These are phyloP conservation scores for Syngnathus scovelli DNA, from an alignment of 2,113 vertebrate genomes.

Conservation along the genomic window DNA sequence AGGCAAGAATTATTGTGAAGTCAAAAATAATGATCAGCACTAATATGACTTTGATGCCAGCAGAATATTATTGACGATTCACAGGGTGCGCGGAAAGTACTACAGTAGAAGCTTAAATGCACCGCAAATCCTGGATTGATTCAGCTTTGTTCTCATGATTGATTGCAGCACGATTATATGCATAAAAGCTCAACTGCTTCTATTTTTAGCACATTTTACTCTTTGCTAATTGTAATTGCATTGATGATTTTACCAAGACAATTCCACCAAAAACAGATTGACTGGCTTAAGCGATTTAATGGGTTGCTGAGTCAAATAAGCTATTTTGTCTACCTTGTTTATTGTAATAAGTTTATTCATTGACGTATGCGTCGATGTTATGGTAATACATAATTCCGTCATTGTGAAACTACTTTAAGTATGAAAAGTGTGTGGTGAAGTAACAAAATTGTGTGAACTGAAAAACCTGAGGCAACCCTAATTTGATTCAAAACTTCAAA, in stretches of 20 bases:
- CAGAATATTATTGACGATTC: conserved; percentile 45
- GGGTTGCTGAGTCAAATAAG: background rate
- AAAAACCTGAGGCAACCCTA: background rate
- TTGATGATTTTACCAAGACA: conserved; percentile 9
- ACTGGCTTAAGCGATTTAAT: background rate
- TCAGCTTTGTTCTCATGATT: conserved; percentile 44
- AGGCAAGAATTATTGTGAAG: conserved; percentile 55
- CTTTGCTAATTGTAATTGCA: conserved; percentile 18
- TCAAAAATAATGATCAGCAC: conserved; percentile 56
- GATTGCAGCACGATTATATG: conserved; percentile 20
- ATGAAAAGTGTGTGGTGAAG: no score
- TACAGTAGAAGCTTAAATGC: conserved; percentile 33
- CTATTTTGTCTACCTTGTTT: background rate
- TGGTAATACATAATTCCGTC: no score
- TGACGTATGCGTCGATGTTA: no score
- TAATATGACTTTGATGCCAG: conserved; percentile 61
- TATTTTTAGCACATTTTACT: background rate
- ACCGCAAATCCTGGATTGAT: conserved; percentile 23
- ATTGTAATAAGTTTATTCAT: no score
- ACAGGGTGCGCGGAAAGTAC: conserved; percentile 30
- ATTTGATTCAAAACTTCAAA: background rate
- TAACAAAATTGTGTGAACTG: no score
- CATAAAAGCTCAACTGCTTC: conserved; percentile 16
- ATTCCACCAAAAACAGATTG: background rate
- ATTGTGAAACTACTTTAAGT: no score